Evolutionary conservation across 2,113 vertebrate species (phyloP), one percentile per base, ranked within the genome.

Genomic region (Centropus unirufus): DNA sequence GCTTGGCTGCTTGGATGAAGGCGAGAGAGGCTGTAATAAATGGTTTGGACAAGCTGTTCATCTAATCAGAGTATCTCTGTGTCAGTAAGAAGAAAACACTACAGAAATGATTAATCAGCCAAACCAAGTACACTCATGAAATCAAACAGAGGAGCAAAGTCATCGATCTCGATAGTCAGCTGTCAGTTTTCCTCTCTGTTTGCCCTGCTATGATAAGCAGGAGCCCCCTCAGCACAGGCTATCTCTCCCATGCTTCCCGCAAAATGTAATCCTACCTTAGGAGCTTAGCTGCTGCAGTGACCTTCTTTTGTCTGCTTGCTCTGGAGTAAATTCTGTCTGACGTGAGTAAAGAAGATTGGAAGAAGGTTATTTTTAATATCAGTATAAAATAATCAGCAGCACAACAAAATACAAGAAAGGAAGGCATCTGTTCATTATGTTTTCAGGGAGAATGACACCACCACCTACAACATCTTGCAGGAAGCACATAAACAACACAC

Each of bases 241-340:
- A 47, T 36, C 88, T 63, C 40, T 57, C 76, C 88, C 6, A 15
- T 42, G 69, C 93, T 90, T 93, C 83, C 83, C 66, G 75, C 83
- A 90, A 84, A 90, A 72, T 9, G n/a, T 95, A 96, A 95, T 97
- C 92, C 88, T 94, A 94, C 93, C 83, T 96, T 92, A 95, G 89
- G 66, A 95, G 90, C 93, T 96, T 97, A 96, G 58, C 83, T 95
- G 83, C 88, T 78, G 95, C 57, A 51, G 63, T 95, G 93, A 96
- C 95, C 95, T 96, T 96, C 90, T 88, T 93, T 94, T 90, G 73
- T 95, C 92, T 94, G 64, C 55, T 94, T 76, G 76, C 74, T 83
- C 49, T 55, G 30, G 76, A 84, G 92, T 92, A 96, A 95, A 96
- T 75, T 91, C 88, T 90, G 82, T 73, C 94, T 95, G 88, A 95